phyloP scores from a whole-genome alignment of 2,797 vertebrate genomes.

The Anisognathus igniventris region DNA sequence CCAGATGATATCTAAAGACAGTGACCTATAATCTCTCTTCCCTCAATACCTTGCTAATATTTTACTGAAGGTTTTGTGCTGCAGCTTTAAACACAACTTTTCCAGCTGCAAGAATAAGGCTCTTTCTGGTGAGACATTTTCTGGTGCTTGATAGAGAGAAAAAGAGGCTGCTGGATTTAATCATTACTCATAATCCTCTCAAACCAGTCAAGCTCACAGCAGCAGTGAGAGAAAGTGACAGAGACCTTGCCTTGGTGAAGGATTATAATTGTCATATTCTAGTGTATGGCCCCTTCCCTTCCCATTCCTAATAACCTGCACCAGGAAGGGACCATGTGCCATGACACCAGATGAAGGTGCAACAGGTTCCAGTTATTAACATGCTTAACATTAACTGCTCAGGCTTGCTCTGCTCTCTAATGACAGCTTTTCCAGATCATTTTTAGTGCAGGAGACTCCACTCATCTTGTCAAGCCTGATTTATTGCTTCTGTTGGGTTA shows the following conservation, averaged over 20 bases:
- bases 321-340: too few species aligned
- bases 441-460: background rate
- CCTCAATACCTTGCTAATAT: background rate
- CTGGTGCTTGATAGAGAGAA: background rate
- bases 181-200: background rate
- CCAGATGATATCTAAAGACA: conserved; percentile 30
- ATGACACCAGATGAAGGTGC: background rate
- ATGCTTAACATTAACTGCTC: background rate
- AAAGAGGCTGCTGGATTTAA: background rate
- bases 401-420: background rate
- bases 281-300: background rate
- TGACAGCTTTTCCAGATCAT: background rate
- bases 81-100: background rate
- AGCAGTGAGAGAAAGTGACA: background rate
- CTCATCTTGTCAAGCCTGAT: conserved; percentile 23
- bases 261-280: background rate
- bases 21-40: conserved; percentile 5
- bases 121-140: background rate
- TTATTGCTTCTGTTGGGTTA: background rate
- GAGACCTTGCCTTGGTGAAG: background rate
- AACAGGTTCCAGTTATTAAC: background rate
- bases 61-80: conserved; percentile 2
- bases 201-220: background rate
- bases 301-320: background rate
- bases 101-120: background rate